Evolutionary conservation across 2,113 vertebrate genomes (phyloP).

Genomic region (Aptenodytes patagonicus): DNA sequence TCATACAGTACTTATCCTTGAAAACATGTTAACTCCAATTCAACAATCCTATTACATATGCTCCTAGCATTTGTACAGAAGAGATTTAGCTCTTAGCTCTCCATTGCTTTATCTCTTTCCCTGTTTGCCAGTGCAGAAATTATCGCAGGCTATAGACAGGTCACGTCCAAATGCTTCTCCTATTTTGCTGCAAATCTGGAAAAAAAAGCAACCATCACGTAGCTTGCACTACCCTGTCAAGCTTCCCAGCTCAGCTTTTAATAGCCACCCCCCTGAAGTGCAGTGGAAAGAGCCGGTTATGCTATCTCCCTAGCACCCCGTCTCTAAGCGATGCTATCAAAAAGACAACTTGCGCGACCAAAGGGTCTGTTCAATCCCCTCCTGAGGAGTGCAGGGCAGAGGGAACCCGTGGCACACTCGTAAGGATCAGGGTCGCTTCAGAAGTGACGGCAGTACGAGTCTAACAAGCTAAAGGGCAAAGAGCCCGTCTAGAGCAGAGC

Average conservation of each 20-base stretch:
- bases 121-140: background rate
- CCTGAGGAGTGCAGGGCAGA: rapidly evolving
- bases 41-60: conserved; percentile 47
- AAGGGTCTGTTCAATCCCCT: background rate
- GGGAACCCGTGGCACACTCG: rapidly evolving
- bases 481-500: background rate
- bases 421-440: rapidly evolving
- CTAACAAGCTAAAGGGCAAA: background rate
- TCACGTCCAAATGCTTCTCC: background rate
- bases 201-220: background rate
- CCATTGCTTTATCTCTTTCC: background rate
- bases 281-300: background rate
- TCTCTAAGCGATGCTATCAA: background rate
- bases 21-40: conserved; percentile 16
- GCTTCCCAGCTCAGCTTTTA: background rate
- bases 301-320: background rate
- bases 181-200: background rate
- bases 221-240: background rate
- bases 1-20: background rate
- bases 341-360: background rate
- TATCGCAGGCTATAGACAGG: background rate
- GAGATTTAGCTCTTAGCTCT: conserved; percentile 39
- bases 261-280: background rate
- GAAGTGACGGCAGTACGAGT: background rate
- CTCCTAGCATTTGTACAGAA: background rate